Evolutionary conservation across 1,140 invertebrate genomes (phyloP), one percentile per base, ranked within the genome.

Genomic region (Drosophila eugracilis): DNA sequence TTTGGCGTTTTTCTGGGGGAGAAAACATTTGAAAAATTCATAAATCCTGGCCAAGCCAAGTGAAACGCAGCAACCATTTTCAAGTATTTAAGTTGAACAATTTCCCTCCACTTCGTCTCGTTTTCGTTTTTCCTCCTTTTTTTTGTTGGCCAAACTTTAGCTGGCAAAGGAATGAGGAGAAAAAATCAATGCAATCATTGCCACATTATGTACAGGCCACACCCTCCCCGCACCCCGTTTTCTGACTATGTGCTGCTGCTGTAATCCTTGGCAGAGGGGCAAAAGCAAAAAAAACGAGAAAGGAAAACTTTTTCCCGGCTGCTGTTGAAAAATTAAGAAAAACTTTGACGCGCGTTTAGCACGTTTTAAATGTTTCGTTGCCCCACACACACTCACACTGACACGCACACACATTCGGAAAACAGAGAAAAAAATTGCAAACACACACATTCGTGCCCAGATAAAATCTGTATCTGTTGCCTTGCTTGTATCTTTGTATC

Each of bases 321-420:
- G 78, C 74, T 75, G 83, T 72, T 88, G 84, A 89, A 88, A 88
- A 88, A 89, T 88, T 88, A 88, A 88, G 83, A 88, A 88, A 88
- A 88, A 88, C 78, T 89, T 83, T 88, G 83, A 88, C 83, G 83
- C 83, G 83, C 83, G 83, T 86, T 86, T 86, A 86, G 83, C 83
- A 86, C 83, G 83, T 88, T 86, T 86, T 88, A 86, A 86, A 86
- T 86, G 83, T 88, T 88, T 85, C 74, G 62, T 67, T 73, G 65
- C 74, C 65, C 50, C 69, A 47, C 44, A 30, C 58, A 42, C 59
- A 57, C 45, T 58, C 52, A 48, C 50, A 67, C 41, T 45, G 34
- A 53, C 28, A 45, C 30, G 37, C 15, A 39, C 42, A 70, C 32
- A 47, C 21, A 24, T 26, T 45, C n/a, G 22, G 14, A 32, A 32